phyloP scores from a whole-genome alignment of 1,140 invertebrate species.

The Heliconius congener region DNA sequence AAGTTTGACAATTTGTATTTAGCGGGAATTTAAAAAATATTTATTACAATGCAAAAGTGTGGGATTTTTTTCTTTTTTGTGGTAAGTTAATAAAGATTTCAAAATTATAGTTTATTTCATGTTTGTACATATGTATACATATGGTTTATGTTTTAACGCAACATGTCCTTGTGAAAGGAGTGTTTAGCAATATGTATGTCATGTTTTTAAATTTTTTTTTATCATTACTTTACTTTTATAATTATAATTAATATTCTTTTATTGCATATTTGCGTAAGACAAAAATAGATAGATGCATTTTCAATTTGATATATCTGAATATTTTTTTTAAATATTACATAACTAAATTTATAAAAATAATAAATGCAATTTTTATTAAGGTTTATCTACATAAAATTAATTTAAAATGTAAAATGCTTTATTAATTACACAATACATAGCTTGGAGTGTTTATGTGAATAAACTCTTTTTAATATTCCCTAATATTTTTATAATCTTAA shows the following conservation, averaged over 20 bases:
- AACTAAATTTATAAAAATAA: too few species aligned
- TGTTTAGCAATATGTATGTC: conserved; percentile 2
- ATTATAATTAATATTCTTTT: not conserved
- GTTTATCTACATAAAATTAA: too few species aligned
- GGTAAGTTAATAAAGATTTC: conserved; percentile 7
- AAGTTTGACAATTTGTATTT: conserved; percentile 28
- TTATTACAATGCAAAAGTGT: conserved; percentile 46
- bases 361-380: too few species aligned
- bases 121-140: not conserved
- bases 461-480: too few species aligned
- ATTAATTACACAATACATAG: too few species aligned
- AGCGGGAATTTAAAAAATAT: conserved; percentile 27
- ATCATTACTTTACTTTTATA: not conserved
- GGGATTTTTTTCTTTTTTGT: conserved; percentile 40
- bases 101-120: not conserved
- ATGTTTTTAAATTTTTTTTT: not conserved
- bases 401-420: too few species aligned
- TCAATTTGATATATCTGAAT: too few species aligned
- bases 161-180: not conserved
- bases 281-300: too few species aligned
- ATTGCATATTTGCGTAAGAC: not conserved
- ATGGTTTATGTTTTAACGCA: not conserved
- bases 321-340: too few species aligned
- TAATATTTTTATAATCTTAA: too few species aligned
- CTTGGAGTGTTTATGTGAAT: too few species aligned